phyloP scores from a whole-genome alignment of 1,140 invertebrate species.

The Himalopsyche phryganea region DNA sequence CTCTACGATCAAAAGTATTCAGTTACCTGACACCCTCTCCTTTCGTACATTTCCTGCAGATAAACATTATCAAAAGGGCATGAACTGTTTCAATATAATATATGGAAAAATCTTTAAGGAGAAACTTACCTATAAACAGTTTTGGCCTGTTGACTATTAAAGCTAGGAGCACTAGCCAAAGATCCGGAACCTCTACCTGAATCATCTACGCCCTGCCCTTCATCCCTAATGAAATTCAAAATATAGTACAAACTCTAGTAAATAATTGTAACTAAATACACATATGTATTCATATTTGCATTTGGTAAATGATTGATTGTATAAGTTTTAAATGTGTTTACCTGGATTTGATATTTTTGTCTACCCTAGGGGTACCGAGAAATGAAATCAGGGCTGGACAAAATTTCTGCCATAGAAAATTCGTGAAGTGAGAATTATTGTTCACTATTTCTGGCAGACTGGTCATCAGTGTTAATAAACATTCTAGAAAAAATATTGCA shows the following conservation, averaged over 20 bases:
- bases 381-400: slow-evolving; percentile 85
- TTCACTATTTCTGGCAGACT: slow-evolving; percentile 78
- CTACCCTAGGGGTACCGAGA: slow-evolving; percentile 66
- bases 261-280: too few relatives aligned
- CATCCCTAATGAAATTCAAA: slow-evolving; percentile 40
- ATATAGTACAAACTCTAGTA: not conserved
- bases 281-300: too few relatives aligned
- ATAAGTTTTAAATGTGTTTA: too few relatives aligned
- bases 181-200: slow-evolving; percentile 69
- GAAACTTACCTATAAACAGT: slow-evolving; percentile 77
- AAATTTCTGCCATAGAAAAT: slow-evolving; percentile 87
- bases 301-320: too few relatives aligned
- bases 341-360: slow-evolving; percentile 67
- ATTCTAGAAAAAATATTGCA: slow-evolving; percentile 79
- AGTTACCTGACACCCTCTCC: too few relatives aligned
- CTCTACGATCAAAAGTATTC: too few relatives aligned
- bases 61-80: too few relatives aligned
- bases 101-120: too few relatives aligned
- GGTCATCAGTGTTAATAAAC: slow-evolving; percentile 77
- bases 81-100: too few relatives aligned
- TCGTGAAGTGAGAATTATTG: slow-evolving; percentile 77
- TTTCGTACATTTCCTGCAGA: too few relatives aligned
- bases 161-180: slow-evolving; percentile 66
- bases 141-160: slow-evolving; percentile 76
- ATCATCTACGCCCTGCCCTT: slow-evolving; percentile 57